A percentile compares a stretch with the other conserved stretches of the same genome.
Evolutionary conservation across 2,888 invertebrate genomes (phyloP).

Genomic region (Dynastes maya): DNA sequence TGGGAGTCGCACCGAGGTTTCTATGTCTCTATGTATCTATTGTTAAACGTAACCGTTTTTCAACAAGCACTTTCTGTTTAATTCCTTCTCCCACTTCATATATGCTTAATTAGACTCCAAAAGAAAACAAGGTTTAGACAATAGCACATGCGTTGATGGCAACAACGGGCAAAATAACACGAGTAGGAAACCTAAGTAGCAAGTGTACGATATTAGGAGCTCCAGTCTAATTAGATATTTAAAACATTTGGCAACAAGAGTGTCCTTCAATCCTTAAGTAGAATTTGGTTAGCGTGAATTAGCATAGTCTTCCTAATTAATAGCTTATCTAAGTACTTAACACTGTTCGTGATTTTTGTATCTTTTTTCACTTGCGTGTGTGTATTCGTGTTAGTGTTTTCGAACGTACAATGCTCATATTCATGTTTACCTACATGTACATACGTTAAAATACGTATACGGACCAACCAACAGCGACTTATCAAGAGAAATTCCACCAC

Average conservation of each 20-base stretch:
- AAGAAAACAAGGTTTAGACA: constrained; percentile 30
- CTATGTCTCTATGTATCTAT: background rate
- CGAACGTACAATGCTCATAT: background rate
- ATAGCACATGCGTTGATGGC: constrained; percentile 14
- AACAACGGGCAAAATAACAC: constrained; percentile 43
- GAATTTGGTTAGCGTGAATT: constrained; percentile 64
- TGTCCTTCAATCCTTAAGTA: constrained; percentile 63
- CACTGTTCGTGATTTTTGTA: constrained; percentile 54
- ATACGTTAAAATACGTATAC: constrained; percentile 36
- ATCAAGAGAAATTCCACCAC: constrained; percentile 51
- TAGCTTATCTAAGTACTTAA: constrained; percentile 65
- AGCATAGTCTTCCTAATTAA: constrained; percentile 62
- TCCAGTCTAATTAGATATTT: constrained; percentile 62
- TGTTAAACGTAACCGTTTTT: background rate
- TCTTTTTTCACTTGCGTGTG: constrained; percentile 40
- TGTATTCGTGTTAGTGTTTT: constrained; percentile 19
- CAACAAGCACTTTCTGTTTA: background rate
- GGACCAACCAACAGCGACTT: constrained; percentile 45
- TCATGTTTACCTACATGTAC: background rate
- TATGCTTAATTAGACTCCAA: constrained; percentile 9
- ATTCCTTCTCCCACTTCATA: background rate
- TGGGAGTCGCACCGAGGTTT: background rate
- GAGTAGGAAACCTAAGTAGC: constrained; percentile 47
- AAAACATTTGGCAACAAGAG: constrained; percentile 62
- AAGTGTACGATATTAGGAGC: constrained; percentile 48